These are phyloP conservation scores for Cynoglossus semilaevis DNA, from an alignment of 2,113 vertebrate species.

Conservation along the genomic window DNA sequence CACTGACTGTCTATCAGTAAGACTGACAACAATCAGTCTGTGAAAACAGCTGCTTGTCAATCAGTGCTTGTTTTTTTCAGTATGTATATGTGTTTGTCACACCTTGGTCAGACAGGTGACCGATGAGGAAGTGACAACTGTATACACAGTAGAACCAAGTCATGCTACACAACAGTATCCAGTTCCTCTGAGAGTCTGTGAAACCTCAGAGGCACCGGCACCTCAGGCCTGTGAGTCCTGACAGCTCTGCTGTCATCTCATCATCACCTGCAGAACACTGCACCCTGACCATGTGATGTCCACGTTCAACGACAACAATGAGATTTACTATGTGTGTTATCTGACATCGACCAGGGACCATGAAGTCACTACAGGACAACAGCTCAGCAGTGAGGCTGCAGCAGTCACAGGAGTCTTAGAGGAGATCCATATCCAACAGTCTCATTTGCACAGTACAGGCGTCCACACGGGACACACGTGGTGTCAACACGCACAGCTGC, in stretches of 20 bases:
- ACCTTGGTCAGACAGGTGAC: constrained; percentile 37
- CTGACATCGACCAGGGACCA: too few species aligned
- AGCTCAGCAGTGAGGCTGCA: constrained; percentile 18
- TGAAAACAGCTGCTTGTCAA: too few species aligned
- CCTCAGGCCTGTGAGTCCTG: constrained; percentile 13
- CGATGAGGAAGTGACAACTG: constrained; percentile 45
- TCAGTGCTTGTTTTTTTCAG: background rate
- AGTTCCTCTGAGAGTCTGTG: constrained; percentile 36
- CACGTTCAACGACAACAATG: constrained; percentile 18
- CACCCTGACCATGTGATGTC: background rate
- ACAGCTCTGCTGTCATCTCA: constrained; percentile 30
- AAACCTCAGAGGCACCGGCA: background rate
- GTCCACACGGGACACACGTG: constrained; percentile 35
- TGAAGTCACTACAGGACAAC: background rate
- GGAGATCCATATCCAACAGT: constrained; percentile 24
- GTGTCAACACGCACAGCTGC: constrained; percentile 42
- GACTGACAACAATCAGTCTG: too few species aligned
- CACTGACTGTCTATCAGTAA: too few species aligned
- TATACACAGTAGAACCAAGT: constrained; percentile 12
- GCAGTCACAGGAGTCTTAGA: constrained; percentile 13
- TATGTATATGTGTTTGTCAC: constrained; percentile 12
- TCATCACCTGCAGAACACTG: constrained; percentile 22
- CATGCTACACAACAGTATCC: constrained; percentile 4
- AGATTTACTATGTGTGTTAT: too few species aligned
- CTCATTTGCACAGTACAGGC: constrained; percentile 20